Base-by-base conservation (phyloP, 2,113 vertebrate species). In the Pitta sordida region DNA sequence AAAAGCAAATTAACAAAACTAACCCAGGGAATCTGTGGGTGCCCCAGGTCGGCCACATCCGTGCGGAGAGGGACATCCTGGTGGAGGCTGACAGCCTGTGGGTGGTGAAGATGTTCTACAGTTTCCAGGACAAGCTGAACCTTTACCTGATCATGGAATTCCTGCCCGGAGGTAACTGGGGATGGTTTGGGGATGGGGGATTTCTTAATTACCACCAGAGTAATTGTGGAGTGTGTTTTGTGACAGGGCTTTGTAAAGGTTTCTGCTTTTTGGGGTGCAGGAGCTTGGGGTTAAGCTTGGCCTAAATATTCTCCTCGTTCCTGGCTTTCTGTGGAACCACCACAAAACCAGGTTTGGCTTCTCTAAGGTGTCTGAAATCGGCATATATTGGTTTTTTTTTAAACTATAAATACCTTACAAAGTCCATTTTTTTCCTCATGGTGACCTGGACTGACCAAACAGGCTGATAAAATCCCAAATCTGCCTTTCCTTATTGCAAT, bases 131-230 rank as follows among this genome's bases (percentile, higher is more conserved):
- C 95, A 99, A 99, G 95, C 98, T 99, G 97, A 99, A 99, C 97
- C 99, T 99, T 89, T 99, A 99, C 97, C 98, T 99, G 94, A 99
- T 99, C 97, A 99, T 99, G 99, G 99, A 99, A 97, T 99, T 99
- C 95, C 97, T 99, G 84, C 99, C 99, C 67, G 99, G 99, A 98
- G 99, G 99, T 99, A 98, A 96, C 93, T 80, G 82, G 84, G 17
- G 21, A 86, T 80, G 88, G 24, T 76, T 81, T 94, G 51, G 79
- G 93, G 71, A 22, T 88, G 90, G 83, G 49, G 67, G 8, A 46
- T 70, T 58, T 37, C 37, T 67, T 52, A 10, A 44, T 82, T 48
- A 11, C 36, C 64, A 43, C 6, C 21, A 39, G 56, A 41, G 18
- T 4, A 4, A 2, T 51, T 18, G n/a, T 13, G 14, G 23, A 29